A percentile compares a stretch with the other conserved stretches of the same genome.
Evolutionary conservation across 2,797 vertebrate genomes (phyloP).

Genomic region (Podarcis siculus): DNA sequence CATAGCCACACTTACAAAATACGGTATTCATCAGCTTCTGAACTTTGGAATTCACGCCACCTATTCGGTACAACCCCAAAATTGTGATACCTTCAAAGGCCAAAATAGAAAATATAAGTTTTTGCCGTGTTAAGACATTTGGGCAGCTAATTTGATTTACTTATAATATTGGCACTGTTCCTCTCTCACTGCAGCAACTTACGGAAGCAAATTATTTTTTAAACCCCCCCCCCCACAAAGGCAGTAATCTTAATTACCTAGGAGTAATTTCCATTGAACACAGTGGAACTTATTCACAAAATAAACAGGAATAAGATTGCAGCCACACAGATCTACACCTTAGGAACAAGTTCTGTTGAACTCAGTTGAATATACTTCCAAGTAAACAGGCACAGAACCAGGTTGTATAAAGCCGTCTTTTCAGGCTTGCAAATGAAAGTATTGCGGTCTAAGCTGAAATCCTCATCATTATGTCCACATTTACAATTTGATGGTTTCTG

Average conservation of each 20-base stretch:
- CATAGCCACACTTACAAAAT: slow-evolving; percentile 87
- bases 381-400: not conserved
- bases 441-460: not conserved
- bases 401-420: not conserved
- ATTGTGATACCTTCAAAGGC: slow-evolving; percentile 86
- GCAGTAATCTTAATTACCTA: not conserved
- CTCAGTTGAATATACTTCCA: too few species aligned
- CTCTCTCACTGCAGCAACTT: not conserved
- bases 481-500: not conserved
- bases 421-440: not conserved
- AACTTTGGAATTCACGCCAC: slow-evolving; percentile 97
- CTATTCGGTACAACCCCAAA: slow-evolving; percentile 95
- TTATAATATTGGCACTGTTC: not conserved
- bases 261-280: not conserved
- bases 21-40: slow-evolving; percentile 95
- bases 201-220: not conserved
- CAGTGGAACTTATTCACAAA: not conserved
- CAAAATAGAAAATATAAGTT: slow-evolving; percentile 39
- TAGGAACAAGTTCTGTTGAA: too few species aligned
- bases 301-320: too few species aligned
- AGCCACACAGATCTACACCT: too few species aligned
- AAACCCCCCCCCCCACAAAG: not conserved
- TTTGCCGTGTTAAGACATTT: not conserved
- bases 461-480: not conserved
- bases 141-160: not conserved